Evolutionary conservation across 1,140 invertebrate genomes (phyloP), one percentile per base, ranked within the genome.

Genomic region (Zaprionus davidi): DNA sequence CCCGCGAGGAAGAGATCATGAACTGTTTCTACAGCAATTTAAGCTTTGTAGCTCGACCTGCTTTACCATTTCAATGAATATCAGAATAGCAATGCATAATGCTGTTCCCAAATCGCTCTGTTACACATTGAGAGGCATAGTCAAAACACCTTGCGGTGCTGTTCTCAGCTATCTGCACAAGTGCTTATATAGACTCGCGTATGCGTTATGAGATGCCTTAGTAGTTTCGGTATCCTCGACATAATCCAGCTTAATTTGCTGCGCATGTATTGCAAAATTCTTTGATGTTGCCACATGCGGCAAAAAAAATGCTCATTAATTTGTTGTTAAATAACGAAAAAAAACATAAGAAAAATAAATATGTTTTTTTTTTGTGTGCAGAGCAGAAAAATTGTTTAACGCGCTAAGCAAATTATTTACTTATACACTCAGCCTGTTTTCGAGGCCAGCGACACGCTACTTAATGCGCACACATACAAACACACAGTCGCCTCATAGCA

Each of bases 211-310:
- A 46, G 44, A 66, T 62, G 9, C 44, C 38, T 34, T 59, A 64
- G 62, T 65, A 76, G 69, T 83, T 81, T 31, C 34, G 15, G 26
- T 24, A 11, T 57, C 73, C 53, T 49, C 79, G 46, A 78, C 74
- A 88, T 88, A 76, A 76, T 63, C 84, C 74, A 69, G 68, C 71
- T 75, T 87, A 87, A 87, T 87, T 87, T 84, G 59, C 71, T 76
- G 74, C 57, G 36, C 59, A 67, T 46, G 20, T 56, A 73, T 67
- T 55, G 58, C 46, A 20, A 59, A 87, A 79, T 79, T 74, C 83
- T 86, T 86, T 86, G 82, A 86, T 87, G 82, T 86, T 57, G 65
- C 49, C 51, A 68, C 53, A 64, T 72, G 15, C 13, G 44, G 0
- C 7, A 49, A 76, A 81, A 78, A 82, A 78, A 82, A 78, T 62